A percentile compares a stretch with the other conserved stretches of the same genome.
Conservation (phyloP, 2,888 invertebrate genomes). For the Steromphala cineraria region DNA sequence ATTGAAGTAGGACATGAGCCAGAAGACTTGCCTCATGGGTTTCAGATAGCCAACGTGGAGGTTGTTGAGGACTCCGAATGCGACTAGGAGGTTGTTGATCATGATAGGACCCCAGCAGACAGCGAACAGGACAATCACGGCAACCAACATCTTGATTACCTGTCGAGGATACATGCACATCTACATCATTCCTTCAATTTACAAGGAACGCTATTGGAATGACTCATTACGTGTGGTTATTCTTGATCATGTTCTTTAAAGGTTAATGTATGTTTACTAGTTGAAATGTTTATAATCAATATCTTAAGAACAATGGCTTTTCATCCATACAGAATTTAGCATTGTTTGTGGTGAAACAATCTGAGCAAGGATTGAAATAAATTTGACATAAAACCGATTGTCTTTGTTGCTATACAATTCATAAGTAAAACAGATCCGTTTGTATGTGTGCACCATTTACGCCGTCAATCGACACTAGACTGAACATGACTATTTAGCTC, state of each 20-base stretch:
- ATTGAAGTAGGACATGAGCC: constrained; percentile 83
- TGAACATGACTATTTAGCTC: too few species aligned
- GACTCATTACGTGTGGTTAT: neutral
- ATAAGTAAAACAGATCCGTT: too few species aligned
- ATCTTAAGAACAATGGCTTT: too few species aligned
- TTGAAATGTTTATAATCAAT: neutral
- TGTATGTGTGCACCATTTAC: too few species aligned
- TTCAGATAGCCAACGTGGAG: constrained; percentile 78
- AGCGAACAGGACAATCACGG: constrained; percentile 82
- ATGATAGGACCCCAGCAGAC: constrained; percentile 84
- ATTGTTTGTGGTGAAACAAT: too few species aligned
- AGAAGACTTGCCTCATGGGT: constrained; percentile 81
- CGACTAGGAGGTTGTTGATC: constrained; percentile 81
- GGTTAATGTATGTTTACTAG: neutral
- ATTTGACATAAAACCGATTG: too few species aligned
- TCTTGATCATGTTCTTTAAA: neutral
- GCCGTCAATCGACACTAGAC: too few species aligned
- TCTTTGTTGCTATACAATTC: too few species aligned
- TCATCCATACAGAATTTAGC: too few species aligned
- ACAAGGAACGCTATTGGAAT: too few species aligned
- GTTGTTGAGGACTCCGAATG: constrained; percentile 78
- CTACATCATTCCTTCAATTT: too few species aligned
- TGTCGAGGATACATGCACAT: constrained; percentile 72
- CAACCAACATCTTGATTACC: constrained; percentile 86
- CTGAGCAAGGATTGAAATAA: too few species aligned